Percentiles rank a stretch among this genome's conserved stretches.
Evolutionary conservation across 37 sponge, comb jelly and placozoan genomes (phyloP).

Genomic region (Halichondria panicea): DNA sequence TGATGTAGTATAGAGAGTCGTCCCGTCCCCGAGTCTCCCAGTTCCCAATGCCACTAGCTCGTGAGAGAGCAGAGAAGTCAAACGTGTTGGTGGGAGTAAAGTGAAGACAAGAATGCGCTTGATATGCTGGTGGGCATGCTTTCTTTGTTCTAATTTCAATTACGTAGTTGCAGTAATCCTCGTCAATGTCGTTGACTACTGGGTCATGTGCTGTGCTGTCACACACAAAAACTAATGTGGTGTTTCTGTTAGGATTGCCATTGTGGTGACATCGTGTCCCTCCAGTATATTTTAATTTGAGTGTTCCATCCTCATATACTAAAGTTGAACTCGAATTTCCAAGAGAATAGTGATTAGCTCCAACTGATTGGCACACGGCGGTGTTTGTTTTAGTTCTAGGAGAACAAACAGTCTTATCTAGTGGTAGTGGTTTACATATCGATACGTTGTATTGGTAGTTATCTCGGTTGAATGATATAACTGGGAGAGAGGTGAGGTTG

Average conservation of each 20-base stretch:
- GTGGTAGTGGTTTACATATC: constrained; percentile 35
- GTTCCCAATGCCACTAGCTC: constrained; percentile 11
- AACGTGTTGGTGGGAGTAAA: constrained; percentile 1
- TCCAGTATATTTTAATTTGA: constrained; percentile 27
- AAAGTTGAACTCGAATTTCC: constrained; percentile 48
- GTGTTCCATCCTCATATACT: constrained; percentile 45
- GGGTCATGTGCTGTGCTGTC: constrained; percentile 36
- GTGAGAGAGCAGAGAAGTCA: constrained; percentile 50
- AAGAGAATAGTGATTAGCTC: not conserved
- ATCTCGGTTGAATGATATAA: not conserved
- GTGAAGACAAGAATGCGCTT: constrained; percentile 42
- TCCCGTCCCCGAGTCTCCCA: constrained; percentile 45
- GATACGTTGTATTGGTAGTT: constrained; percentile 40
- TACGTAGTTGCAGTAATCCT: constrained; percentile 58
- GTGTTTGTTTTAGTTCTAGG: not conserved
- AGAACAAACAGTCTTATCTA: not conserved
- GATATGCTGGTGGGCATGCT: constrained; percentile 67
- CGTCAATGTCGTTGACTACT: constrained; percentile 23
- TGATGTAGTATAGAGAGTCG: constrained; percentile 51
- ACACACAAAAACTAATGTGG: constrained; percentile 55
- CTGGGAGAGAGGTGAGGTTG: constrained; percentile 48
- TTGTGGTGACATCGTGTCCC: constrained; percentile 30
- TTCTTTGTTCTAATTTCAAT: constrained; percentile 42
- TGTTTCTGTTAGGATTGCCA: constrained; percentile 1
- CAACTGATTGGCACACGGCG: constrained; percentile 45